Evolutionary conservation across 2,113 vertebrate species (phyloP).

Genomic region (Mirounga angustirostris): DNA sequence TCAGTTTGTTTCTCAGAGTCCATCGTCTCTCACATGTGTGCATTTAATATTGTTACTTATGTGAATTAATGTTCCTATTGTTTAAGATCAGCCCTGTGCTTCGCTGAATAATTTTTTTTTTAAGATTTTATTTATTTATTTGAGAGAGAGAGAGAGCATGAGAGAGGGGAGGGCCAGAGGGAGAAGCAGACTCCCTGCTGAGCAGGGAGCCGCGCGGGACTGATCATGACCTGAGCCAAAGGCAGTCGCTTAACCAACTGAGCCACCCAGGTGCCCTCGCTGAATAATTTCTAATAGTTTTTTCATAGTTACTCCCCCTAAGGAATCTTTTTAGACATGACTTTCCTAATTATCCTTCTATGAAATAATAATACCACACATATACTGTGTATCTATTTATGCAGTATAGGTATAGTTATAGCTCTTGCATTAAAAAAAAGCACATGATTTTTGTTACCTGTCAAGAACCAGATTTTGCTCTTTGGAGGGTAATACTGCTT

Average conservation of each 20-base stretch:
- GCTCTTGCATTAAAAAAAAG: neutral
- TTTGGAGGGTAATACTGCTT: neutral
- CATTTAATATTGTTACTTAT: neutral
- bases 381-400: neutral
- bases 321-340: neutral
- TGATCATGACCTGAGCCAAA: too few relatives aligned
- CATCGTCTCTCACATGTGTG: neutral
- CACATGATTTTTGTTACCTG: neutral
- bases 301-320: neutral
- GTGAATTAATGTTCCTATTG: neutral
- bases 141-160: too few relatives aligned
- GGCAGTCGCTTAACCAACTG: too few relatives aligned
- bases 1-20: too few relatives aligned
- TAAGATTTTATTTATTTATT: neutral
- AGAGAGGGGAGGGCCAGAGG: too few relatives aligned
- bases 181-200: too few relatives aligned
- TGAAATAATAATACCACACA: neutral
- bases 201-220: too few relatives aligned
- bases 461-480: neutral
- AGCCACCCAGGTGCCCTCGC: neutral
- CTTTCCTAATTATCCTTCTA: neutral
- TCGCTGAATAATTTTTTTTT: neutral
- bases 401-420: neutral
- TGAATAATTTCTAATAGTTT: slow-evolving; percentile 15
- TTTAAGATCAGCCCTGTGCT: neutral